Percentiles rank a stretch among this genome's conserved stretches.
These are phyloP conservation scores for Charanyca ferruginea DNA, from an alignment of 2,888 invertebrate genomes.

Conservation along the genomic window DNA sequence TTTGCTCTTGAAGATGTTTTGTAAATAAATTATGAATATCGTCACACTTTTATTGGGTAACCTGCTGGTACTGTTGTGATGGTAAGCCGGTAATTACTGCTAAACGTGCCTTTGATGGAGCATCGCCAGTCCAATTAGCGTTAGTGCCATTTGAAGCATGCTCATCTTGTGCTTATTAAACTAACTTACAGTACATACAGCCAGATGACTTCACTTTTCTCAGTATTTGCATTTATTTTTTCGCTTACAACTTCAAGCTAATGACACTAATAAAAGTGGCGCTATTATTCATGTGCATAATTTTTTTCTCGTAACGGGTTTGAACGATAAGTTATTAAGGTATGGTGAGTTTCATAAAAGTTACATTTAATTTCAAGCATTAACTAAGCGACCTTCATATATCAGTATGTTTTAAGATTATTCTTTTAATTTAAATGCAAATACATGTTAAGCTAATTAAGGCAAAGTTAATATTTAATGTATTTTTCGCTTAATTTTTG, in stretches of 20 bases:
- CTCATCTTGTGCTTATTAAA: conserved; percentile 3
- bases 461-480: neutral
- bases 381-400: conserved; percentile 33
- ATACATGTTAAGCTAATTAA: neutral
- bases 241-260: conserved; percentile 1
- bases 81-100: conserved; percentile 19
- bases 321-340: conserved; percentile 31
- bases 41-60: conserved; percentile 17
- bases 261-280: conserved; percentile 15
- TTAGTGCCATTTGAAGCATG: conserved; percentile 11
- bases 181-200: conserved; percentile 23
- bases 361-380: conserved; percentile 25
- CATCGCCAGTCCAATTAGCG: conserved; percentile 34
- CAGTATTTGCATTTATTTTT: conserved; percentile 3
- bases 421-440: conserved; percentile 35
- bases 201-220: conserved; percentile 12
- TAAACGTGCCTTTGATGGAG: conserved; percentile 24
- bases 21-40: conserved; percentile 27
- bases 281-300: conserved; percentile 17
- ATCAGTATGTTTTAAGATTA: conserved; percentile 33
- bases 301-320: conserved; percentile 20
- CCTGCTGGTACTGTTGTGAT: conserved; percentile 19
- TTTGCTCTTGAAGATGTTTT: conserved; percentile 22
- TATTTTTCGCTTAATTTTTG: conserved; percentile 2
- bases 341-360: conserved; percentile 42